Percentiles rank a stretch among this genome's conserved stretches.
Conservation (phyloP, 30 jellyfish, hydroid and myxozoan genomes). For the Chrysaora quinquecirrha region DNA sequence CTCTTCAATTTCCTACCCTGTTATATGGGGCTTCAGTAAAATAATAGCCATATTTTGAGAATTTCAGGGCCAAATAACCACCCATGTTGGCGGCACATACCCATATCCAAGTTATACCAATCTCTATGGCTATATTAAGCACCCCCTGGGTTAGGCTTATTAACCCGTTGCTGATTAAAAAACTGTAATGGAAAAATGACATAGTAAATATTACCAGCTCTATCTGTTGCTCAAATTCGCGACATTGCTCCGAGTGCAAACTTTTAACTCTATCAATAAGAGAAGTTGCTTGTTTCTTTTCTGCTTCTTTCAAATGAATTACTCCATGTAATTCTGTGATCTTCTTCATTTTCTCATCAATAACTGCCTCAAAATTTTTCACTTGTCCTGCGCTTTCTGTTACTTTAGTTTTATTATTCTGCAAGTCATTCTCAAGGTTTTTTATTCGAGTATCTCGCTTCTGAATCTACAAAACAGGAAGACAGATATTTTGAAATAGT, state of each 20-base stretch:
- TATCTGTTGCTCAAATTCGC: slow-evolving; percentile 78
- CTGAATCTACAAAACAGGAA: slow-evolving; percentile 32
- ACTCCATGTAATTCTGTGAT: slow-evolving; percentile 45
- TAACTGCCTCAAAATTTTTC: slow-evolving; percentile 32
- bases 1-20: too few species aligned
- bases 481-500: too few species aligned
- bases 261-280: slow-evolving; percentile 63
- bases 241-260: slow-evolving; percentile 81
- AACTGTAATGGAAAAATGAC: too few species aligned
- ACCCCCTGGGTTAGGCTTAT: too few species aligned
- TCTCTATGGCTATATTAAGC: too few species aligned
- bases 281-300: slow-evolving; percentile 44
- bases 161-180: too few species aligned
- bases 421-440: slow-evolving; percentile 42
- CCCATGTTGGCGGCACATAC: too few species aligned
- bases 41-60: too few species aligned
- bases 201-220: too few species aligned
- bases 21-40: too few species aligned
- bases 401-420: background rate
- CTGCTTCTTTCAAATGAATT: slow-evolving; percentile 66
- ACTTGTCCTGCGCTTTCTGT: slow-evolving; percentile 30
- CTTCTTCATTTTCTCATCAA: slow-evolving; percentile 43
- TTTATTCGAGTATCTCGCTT: background rate
- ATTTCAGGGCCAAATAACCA: too few species aligned
- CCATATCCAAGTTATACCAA: too few species aligned